Evolutionary conservation across 2,113 vertebrate genomes (phyloP).

Genomic region (Ailuropoda melanoleuca): DNA sequence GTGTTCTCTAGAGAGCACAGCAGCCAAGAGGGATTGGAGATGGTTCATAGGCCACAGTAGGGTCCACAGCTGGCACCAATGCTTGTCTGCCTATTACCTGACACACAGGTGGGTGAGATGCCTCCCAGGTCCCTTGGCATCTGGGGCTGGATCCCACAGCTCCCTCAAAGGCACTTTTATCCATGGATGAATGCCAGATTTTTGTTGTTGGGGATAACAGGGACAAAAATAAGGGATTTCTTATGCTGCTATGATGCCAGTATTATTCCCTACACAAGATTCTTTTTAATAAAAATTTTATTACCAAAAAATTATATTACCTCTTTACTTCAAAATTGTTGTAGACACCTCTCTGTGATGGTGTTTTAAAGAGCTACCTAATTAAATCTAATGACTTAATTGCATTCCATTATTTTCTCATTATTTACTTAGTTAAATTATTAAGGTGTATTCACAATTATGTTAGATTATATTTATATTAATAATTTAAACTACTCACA

Average conservation of each 20-base stretch:
- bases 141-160: not conserved
- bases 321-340: not conserved
- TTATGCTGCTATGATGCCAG: not conserved
- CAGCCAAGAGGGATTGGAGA: not conserved
- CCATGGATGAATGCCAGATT: not conserved
- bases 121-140: too few relatives aligned
- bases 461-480: not conserved
- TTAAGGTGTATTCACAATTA: not conserved
- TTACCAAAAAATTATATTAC: not conserved
- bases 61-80: not conserved
- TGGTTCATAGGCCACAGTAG: not conserved
- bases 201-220: not conserved
- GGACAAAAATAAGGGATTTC: not conserved
- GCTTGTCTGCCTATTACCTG: not conserved
- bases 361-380: not conserved
- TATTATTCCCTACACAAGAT: not conserved
- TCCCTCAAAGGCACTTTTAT: not conserved
- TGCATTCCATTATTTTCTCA: not conserved
- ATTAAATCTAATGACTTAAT: not conserved
- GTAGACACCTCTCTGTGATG: not conserved
- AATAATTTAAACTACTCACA: not conserved
- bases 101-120: not conserved
- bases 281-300: not conserved
- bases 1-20: not conserved
- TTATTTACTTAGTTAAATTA: not conserved